Evolutionary conservation across 2,888 invertebrate species (phyloP).

Genomic region (Dicranocentrus wangi): DNA sequence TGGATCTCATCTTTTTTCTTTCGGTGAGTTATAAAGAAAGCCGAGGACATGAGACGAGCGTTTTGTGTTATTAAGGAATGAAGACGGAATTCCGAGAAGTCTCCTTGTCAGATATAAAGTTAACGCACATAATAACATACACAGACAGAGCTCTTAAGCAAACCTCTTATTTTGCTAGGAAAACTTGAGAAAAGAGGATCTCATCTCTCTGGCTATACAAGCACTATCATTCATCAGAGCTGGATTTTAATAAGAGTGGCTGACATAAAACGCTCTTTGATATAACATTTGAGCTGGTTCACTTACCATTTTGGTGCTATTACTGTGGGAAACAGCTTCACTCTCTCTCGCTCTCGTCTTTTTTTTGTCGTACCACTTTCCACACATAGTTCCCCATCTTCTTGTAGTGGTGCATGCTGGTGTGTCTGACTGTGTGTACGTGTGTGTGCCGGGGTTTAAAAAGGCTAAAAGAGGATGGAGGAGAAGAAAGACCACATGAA

Average conservation of each 20-base stretch:
- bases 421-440: too few species aligned
- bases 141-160: conserved; percentile 61
- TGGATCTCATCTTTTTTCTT: conserved; percentile 55
- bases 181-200: conserved; percentile 61
- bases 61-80: conserved; percentile 62
- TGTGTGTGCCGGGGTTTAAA: too few species aligned
- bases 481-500: too few species aligned
- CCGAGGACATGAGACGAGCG: conserved; percentile 42
- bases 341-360: too few species aligned
- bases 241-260: conserved; percentile 73
- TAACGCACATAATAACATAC: conserved; percentile 63
- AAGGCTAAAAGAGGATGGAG: too few species aligned
- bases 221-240: conserved; percentile 72
- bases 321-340: too few species aligned
- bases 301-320: conserved; percentile 13
- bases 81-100: conserved; percentile 62
- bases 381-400: too few species aligned
- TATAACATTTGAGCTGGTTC: conserved; percentile 50
- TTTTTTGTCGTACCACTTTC: too few species aligned
- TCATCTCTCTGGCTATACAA: conserved; percentile 53
- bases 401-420: too few species aligned
- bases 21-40: conserved; percentile 30
- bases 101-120: conserved; percentile 51
- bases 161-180: conserved; percentile 63
- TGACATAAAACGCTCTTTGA: conserved; percentile 72